Evolutionary conservation across 2,888 invertebrate genomes (phyloP), one percentile per base, ranked within the genome.

Genomic region (Eutolmus rufibarbis): DNA sequence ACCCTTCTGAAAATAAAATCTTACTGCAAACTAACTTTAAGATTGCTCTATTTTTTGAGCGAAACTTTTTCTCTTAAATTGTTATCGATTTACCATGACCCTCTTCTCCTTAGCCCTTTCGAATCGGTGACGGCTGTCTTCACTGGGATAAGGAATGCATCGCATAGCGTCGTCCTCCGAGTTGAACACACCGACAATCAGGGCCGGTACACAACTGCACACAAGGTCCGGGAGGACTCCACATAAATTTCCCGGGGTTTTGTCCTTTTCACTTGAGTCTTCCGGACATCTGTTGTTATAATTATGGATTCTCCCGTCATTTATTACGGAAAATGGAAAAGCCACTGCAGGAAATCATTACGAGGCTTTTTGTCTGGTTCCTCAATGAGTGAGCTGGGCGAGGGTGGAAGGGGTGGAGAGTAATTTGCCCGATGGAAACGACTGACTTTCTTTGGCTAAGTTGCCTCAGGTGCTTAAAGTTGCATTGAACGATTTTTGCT

Each of bases 251-350:
- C 66, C 57, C 28, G 19, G 51, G 34, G 34, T 82, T 37, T 66
- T 81, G 56, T 57, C 37, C 57, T 82, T 66, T 82, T 51, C 56
- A 81, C 51, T 51, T 40, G 34, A 28, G 23, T 37, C 66, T 66
- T 57, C 82, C 56, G n/a, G 82, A 37, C 82, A 82, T 66, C 82
- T 82, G 82, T 82, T 82, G 82, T 82, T 37, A 57, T 37, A 82
- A 82, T 82, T 82, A 57, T 82, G 82, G 57, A 57, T 82, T 82
- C 28, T 19, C 8, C 23, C 40, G 34, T 82, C 46, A 82, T 82
- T 82, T 56, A 82, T 82, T 82, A 82, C 57, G 57, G 34, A 56
- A 43, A 56, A 43, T 56, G 56, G 37, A 9, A n/a, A 81, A 51
- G 56, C 81, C 28, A 56, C 56, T 81, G 56, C 81, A 81, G 56